These are phyloP conservation scores for Fregata magnificens DNA, from an alignment of 2,113 vertebrate species.

Conservation along the genomic window DNA sequence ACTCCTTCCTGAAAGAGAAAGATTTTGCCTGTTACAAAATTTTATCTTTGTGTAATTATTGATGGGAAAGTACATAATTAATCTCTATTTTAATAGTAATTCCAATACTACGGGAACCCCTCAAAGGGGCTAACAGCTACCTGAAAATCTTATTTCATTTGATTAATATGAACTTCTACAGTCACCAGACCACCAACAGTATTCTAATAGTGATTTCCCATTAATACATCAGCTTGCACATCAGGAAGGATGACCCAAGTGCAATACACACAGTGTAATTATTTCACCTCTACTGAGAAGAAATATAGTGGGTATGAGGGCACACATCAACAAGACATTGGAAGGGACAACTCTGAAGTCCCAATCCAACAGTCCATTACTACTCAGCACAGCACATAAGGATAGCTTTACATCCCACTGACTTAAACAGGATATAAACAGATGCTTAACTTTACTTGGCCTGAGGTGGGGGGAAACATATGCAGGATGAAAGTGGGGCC, in stretches of 20 bases:
- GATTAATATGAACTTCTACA: not conserved
- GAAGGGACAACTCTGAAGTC: not conserved
- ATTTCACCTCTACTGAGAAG: not conserved
- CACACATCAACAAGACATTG: not conserved
- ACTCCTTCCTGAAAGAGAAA: constrained; percentile 87
- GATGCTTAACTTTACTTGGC: not conserved
- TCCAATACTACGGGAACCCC: not conserved
- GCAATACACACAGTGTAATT: not conserved
- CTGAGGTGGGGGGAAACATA: accelerated
- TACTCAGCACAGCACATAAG: not conserved
- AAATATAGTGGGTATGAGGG: not conserved
- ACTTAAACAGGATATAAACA: not conserved
- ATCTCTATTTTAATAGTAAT: not conserved
- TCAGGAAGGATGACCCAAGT: not conserved
- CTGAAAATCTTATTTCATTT: not conserved
- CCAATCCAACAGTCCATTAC: not conserved
- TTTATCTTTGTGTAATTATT: not conserved
- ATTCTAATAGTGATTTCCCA: not conserved
- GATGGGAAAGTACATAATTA: not conserved
- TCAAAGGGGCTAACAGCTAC: not conserved
- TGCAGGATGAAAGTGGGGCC: not conserved
- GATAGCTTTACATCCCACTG: not conserved
- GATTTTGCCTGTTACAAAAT: not conserved
- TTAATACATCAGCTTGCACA: not conserved
- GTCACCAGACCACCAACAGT: not conserved